phyloP scores from a whole-genome alignment of 2,797 vertebrate genomes.

The Darevskia mixta region DNA sequence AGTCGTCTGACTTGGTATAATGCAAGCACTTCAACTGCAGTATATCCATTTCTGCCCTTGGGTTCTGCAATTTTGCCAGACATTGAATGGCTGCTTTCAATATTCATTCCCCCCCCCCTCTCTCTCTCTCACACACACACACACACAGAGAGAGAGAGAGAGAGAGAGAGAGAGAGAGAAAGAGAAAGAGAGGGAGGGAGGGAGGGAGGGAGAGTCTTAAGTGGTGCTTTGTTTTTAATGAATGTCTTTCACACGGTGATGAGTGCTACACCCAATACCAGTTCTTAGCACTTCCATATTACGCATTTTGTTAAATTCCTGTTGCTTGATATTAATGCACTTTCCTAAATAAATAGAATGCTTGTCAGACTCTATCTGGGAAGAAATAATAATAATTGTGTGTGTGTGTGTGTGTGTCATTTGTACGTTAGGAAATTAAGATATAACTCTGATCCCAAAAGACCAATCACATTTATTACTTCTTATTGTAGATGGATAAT shows the following conservation, averaged over 20 bases:
- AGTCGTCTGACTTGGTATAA: neutral
- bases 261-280: neutral
- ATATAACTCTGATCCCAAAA: neutral
- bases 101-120: neutral
- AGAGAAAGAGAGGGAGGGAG: no score
- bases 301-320: neutral
- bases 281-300: neutral
- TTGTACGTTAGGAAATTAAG: neutral
- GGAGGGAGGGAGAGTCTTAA: no score
- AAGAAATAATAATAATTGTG: neutral
- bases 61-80: neutral
- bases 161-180: no score
- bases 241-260: neutral
- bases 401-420: no score
- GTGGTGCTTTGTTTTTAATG: no score
- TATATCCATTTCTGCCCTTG: neutral
- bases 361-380: neutral
- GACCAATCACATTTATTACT: neutral
- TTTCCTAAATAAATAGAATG: constrained; percentile 17
- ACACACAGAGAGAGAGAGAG: no score
- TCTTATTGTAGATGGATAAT: constrained; percentile 90
- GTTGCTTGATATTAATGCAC: neutral
- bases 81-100: neutral
- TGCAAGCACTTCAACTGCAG: no score
- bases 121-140: no score